Evolutionary conservation across 1,140 invertebrate genomes (phyloP), one percentile per base, ranked within the genome.

Genomic region (Trichomalopsis sarcophagae): DNA sequence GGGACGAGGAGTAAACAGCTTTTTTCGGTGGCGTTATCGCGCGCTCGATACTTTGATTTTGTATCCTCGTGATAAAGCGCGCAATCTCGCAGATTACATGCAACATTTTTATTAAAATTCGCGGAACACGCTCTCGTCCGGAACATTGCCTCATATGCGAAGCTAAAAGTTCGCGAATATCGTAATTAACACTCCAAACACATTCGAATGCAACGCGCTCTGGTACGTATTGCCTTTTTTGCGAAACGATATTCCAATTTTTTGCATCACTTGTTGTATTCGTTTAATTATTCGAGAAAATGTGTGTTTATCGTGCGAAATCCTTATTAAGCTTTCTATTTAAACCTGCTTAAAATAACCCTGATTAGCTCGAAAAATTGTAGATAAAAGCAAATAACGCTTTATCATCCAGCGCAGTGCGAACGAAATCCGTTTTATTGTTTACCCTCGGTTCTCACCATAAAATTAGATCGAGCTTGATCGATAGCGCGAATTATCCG

Each of bases 251-350:
- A 62, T 6, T 6, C 7, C 14, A 62, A n/a, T 21, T 21, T 27
- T 62, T 21, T n/a, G 17, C 21, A 21, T 62, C 14, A 14, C 11
- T 7, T 62, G 5, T n/a, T 62, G 4, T 62, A 62, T 62, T 62
- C 55, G 17, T 6, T 62, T n/a, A 27, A n/a, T 36, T 4, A n/a
- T 62, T 62, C 17, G 55, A 78, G 4, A 50, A 62, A 78, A 87
- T 62, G 76, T 6, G 68, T 87, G 50, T 30, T 68, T 17, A 36
- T 21, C 21, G 7, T 62, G 55, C 21, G 5, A 62, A 62, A 62
- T 62, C 6, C 17, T 62, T n/a, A 62, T n/a, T 6, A 21, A 62
- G 55, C n/a, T 62, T n/a, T 62, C 21, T 62, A 17, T n/a, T 6
- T n/a, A 62, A 62, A n/a, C 55, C 55, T 62, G 55, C 21, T 62